phyloP scores from a whole-genome alignment of 1,140 invertebrate species.

The Carcinoscorpius rotundicauda region DNA sequence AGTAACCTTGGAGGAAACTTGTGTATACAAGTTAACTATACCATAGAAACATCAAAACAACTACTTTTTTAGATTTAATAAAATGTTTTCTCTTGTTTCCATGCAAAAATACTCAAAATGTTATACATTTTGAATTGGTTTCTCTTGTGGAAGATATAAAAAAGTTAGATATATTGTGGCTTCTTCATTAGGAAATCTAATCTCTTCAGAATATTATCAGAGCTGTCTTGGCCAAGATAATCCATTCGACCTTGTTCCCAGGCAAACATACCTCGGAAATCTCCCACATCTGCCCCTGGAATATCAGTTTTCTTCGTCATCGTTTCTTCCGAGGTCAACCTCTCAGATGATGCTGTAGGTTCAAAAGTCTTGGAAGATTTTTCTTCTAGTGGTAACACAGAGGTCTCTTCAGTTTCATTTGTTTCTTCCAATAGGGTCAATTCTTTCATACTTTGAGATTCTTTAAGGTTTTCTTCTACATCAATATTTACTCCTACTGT shows the following conservation, averaged over 20 bases:
- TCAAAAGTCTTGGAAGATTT: no score
- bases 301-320: slow-evolving; percentile 1
- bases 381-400: neutral
- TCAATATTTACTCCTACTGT: no score
- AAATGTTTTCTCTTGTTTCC: no score
- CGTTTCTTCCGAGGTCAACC: slow-evolving; percentile 13
- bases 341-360: slow-evolving; percentile 12
- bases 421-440: neutral
- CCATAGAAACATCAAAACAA: no score
- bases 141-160: no score
- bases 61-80: no score
- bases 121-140: no score
- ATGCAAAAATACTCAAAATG: no score
- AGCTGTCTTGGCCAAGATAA: slow-evolving; percentile 38
- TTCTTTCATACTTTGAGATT: no score
- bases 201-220: slow-evolving; percentile 35
- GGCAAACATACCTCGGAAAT: slow-evolving; percentile 27
- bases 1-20: no score
- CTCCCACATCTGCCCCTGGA: slow-evolving; percentile 10
- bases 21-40: no score
- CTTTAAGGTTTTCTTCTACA: no score
- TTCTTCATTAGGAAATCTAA: slow-evolving; percentile 17
- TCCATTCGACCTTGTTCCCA: slow-evolving; percentile 41
- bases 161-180: neutral
- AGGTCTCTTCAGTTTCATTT: neutral